A percentile compares a stretch with the other conserved stretches of the same genome.
phyloP scores from a whole-genome alignment of 2,888 invertebrate species.

The Drosophila sordidula region DNA sequence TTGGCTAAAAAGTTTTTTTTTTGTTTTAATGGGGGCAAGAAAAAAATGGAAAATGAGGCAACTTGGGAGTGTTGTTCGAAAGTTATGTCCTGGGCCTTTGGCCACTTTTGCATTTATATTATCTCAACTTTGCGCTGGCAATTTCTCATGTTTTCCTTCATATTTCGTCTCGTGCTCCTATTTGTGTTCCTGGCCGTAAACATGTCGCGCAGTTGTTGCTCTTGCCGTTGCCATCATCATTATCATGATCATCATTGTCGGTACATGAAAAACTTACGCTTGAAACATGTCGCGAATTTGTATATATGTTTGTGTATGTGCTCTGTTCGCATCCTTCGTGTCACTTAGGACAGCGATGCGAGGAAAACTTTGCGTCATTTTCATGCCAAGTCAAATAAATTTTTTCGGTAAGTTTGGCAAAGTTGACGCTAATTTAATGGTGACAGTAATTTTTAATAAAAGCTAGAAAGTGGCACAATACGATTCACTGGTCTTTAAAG shows the following conservation, averaged over 20 bases:
- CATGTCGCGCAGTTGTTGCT: constrained; percentile 29
- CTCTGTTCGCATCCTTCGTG: constrained; percentile 31
- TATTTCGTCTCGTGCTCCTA: constrained; percentile 26
- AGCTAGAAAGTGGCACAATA: constrained; percentile 44
- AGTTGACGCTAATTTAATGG: constrained; percentile 63
- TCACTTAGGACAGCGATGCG: constrained; percentile 33
- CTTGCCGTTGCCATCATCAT: constrained; percentile 22
- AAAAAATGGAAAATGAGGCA: constrained; percentile 41
- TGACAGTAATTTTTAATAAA: constrained; percentile 74
- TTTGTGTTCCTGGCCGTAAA: constrained; percentile 40
- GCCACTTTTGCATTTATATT: constrained; percentile 73
- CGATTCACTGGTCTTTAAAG: constrained; percentile 9
- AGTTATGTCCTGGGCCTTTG: constrained; percentile 54
- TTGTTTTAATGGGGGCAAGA: constrained; percentile 26
- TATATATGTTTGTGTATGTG: constrained; percentile 1
- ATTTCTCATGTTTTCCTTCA: constrained; percentile 65
- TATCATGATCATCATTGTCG: constrained; percentile 22
- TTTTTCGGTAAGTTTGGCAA: constrained; percentile 63
- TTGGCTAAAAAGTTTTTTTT: constrained; percentile 24
- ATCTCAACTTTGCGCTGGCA: constrained; percentile 69
- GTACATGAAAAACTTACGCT: constrained; percentile 42
- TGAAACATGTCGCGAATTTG: constrained; percentile 38
- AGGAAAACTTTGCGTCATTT: constrained; percentile 67
- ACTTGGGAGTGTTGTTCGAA: constrained; percentile 60
- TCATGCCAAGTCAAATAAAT: constrained; percentile 76